A percentile compares a stretch with the other conserved stretches of the same genome.
Conservation (phyloP, 2,113 vertebrate species). For the Casuarius casuarius region DNA sequence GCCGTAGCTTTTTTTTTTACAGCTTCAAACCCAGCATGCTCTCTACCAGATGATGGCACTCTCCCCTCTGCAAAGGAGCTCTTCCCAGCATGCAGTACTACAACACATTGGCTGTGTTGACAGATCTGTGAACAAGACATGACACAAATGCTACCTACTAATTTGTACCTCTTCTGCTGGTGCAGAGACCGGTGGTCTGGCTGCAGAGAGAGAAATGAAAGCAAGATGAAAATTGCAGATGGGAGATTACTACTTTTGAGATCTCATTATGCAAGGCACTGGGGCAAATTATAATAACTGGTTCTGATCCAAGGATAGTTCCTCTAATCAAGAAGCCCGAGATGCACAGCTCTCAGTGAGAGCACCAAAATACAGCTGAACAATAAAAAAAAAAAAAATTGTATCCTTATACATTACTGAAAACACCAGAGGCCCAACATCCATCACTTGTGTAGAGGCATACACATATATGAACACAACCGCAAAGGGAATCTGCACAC, state of each 20-base stretch:
- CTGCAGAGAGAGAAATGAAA: background rate
- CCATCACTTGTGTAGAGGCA: background rate
- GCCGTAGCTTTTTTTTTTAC: background rate
- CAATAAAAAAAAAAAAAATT: background rate
- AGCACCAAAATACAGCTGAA: background rate
- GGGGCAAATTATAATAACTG: background rate
- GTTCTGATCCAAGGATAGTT: background rate
- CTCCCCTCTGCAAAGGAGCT: background rate
- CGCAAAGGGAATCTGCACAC: background rate
- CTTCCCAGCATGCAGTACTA: background rate
- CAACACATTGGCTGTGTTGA: background rate
- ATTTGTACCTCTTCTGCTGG: slow-evolving; percentile 18
- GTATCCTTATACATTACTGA: background rate
- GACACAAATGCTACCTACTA: background rate
- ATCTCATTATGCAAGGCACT: background rate
- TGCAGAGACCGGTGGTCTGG: background rate
- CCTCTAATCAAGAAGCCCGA: background rate
- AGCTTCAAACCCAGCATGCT: background rate
- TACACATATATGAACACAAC: background rate
- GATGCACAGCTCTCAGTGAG: background rate
- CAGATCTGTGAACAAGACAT: background rate
- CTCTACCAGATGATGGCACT: slow-evolving; percentile 63
- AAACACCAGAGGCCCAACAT: background rate
- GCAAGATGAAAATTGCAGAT: background rate
- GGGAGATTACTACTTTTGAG: background rate